Percentiles rank a stretch among this genome's conserved stretches.
phyloP scores from a whole-genome alignment of 2,797 vertebrate genomes.

The Lithobates sylvaticus region DNA sequence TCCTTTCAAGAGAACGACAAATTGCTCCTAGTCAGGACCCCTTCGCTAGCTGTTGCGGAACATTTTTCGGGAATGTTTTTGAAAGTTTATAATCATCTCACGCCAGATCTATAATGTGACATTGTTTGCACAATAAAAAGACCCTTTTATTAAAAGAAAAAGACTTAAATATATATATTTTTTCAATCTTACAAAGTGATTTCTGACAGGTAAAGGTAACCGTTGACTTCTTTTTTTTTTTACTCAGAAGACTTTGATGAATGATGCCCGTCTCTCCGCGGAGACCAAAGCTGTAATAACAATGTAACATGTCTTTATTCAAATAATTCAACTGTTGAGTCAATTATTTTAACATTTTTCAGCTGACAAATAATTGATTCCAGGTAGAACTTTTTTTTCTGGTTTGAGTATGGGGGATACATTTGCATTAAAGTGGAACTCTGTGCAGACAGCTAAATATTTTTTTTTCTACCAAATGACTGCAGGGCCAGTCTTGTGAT shows the following conservation, averaged over 20 bases:
- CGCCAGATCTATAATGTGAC: not conserved
- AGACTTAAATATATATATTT: not conserved
- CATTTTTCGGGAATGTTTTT: not conserved
- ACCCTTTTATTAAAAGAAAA: not conserved
- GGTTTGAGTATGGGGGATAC: not conserved
- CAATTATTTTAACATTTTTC: slow-evolving; percentile 31
- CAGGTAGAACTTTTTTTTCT: not conserved
- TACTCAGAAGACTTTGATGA: slow-evolving; percentile 32
- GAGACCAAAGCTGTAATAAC: slow-evolving; percentile 41
- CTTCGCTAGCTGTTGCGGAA: not conserved
- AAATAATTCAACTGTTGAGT: not conserved
- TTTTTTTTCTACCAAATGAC: no score
- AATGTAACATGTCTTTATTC: slow-evolving; percentile 18
- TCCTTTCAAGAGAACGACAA: not conserved
- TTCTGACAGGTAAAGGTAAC: slow-evolving; percentile 16
- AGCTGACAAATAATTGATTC: slow-evolving; percentile 36
- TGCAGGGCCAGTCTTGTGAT: no score
- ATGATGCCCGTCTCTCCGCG: slow-evolving; percentile 10
- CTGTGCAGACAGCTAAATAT: no score
- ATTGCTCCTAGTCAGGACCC: not conserved
- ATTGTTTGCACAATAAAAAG: not conserved
- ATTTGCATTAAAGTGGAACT: not conserved
- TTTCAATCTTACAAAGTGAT: not conserved
- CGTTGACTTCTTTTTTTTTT: not conserved
- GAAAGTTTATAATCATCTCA: not conserved